phyloP scores from a whole-genome alignment of 2,113 vertebrate genomes.

The Tychaedon coryphoeus region DNA sequence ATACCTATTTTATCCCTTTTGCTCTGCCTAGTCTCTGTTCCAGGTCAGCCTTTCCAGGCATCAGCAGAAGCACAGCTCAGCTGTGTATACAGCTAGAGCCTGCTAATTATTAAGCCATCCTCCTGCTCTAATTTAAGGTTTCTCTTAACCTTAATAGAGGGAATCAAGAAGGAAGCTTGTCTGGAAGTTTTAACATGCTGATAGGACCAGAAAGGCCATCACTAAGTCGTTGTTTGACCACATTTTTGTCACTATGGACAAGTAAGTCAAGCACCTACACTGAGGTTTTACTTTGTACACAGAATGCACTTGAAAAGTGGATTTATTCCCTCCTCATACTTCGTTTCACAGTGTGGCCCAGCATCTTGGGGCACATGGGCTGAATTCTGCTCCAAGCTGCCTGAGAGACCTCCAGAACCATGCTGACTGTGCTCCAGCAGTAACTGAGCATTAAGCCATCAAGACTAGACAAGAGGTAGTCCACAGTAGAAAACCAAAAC shows the following conservation, averaged over 20 bases:
- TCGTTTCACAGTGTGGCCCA: not conserved
- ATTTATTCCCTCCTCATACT: not conserved
- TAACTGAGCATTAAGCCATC: not conserved
- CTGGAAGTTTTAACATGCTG: fast-evolving
- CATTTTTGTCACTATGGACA: not conserved
- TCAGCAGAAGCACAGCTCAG: not conserved
- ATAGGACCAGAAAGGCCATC: not conserved
- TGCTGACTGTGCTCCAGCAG: fast-evolving
- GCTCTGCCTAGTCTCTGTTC: too few species aligned
- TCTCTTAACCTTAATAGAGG: not conserved
- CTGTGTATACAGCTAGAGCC: not conserved
- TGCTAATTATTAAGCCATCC: not conserved
- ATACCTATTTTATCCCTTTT: too few species aligned
- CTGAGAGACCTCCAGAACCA: not conserved
- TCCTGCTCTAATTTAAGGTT: not conserved
- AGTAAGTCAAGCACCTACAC: not conserved
- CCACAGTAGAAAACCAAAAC: not conserved
- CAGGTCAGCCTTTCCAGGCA: too few species aligned
- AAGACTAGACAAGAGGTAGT: not conserved
- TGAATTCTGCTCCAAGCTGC: not conserved
- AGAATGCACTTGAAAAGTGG: not conserved
- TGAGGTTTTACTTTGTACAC: not conserved
- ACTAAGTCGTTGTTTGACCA: fast-evolving
- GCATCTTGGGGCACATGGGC: not conserved
- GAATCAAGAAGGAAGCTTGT: not conserved